phyloP scores from a whole-genome alignment of 1,140 invertebrate species.

The Drosophila kanapiae region DNA sequence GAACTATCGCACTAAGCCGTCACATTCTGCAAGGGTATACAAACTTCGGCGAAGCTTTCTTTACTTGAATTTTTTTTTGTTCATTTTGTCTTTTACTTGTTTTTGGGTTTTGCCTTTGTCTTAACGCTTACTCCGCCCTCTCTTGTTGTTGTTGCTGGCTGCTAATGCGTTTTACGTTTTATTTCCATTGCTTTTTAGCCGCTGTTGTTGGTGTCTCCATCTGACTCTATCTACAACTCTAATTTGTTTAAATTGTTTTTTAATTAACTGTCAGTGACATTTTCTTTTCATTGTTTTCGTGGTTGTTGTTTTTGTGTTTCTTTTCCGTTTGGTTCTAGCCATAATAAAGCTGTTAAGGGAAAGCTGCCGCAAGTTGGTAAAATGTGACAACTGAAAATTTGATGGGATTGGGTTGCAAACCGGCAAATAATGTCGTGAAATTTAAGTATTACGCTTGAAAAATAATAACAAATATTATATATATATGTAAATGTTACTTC shows the following conservation, averaged over 20 bases:
- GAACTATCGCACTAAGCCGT: too few relatives aligned
- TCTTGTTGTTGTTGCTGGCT: constrained; percentile 20
- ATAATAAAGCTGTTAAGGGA: constrained; percentile 76
- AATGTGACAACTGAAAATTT: constrained; percentile 18
- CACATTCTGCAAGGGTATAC: too few relatives aligned
- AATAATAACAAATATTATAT: too few relatives aligned
- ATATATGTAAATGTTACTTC: too few relatives aligned
- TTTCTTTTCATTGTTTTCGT: constrained; percentile 79
- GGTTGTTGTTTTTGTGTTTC: constrained; percentile 13
- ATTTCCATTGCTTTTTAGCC: constrained; percentile 40
- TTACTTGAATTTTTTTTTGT: constrained; percentile 14
- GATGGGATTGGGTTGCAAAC: constrained; percentile 39
- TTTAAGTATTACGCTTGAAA: neutral
- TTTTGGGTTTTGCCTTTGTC: constrained; percentile 25
- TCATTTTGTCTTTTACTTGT: constrained; percentile 49
- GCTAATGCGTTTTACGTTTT: constrained; percentile 68
- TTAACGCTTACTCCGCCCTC: constrained; percentile 33
- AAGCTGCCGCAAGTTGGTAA: constrained; percentile 44
- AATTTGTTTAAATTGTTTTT: constrained; percentile 84
- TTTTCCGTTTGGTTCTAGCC: constrained; percentile 31
- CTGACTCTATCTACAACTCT: constrained; percentile 69
- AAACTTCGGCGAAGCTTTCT: too few relatives aligned
- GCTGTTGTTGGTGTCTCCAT: constrained; percentile 29
- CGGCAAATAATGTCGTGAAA: constrained; percentile 12
- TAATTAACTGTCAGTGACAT: constrained; percentile 83